Evolutionary conservation across 2,113 vertebrate species (phyloP), one percentile per base, ranked within the genome.

Genomic region (Ophthalmolycus amberensis): DNA sequence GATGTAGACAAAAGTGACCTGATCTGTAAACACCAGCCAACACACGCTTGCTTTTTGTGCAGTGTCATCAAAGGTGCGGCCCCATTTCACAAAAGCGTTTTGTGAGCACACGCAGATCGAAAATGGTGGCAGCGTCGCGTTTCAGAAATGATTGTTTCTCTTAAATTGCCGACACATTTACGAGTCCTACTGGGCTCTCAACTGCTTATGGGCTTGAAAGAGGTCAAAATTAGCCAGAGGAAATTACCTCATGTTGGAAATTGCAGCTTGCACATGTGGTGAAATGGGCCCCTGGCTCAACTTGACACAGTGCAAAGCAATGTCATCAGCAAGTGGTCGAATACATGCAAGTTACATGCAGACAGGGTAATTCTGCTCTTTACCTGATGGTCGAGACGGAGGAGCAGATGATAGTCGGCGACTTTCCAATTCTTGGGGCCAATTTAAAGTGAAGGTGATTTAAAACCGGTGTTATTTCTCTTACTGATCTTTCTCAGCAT

Each of bases 401-500:
- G 20, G 15, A 27, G 44, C 44, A 64, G 32, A 69, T 38, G 22
- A 52, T 70, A 48, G 16, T 59, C 0, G 1, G 67, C 1, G 25
- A 52, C 50, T 62, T 59, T 74, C 20, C 25, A 46, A 46, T 44
- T 79, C 11, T 59, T 63, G 32, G 40, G n/a, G 52, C 27, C 25
- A 50, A 52, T 76, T 85, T 54, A 69, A 40, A 69, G 20, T 34
- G 20, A 79, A 58, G 20, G 10, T 69, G 22, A 52, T 71, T 77
- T 69, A 46, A 84, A 75, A 27, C 25, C 6, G 42, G 52, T 73
- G 68, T 32, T 18, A 62, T 62, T 67, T 71, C 15, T 62, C 58
- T 59, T 56, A 38, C 63, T 79, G 59, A 77, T 75, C 80, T 71
- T 82, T 22, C 75, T 60, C 66, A 56, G 40, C 29, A 69, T 74